Evolutionary conservation across 2,797 vertebrate genomes (phyloP).

Genomic region (Melopsittacus undulatus): DNA sequence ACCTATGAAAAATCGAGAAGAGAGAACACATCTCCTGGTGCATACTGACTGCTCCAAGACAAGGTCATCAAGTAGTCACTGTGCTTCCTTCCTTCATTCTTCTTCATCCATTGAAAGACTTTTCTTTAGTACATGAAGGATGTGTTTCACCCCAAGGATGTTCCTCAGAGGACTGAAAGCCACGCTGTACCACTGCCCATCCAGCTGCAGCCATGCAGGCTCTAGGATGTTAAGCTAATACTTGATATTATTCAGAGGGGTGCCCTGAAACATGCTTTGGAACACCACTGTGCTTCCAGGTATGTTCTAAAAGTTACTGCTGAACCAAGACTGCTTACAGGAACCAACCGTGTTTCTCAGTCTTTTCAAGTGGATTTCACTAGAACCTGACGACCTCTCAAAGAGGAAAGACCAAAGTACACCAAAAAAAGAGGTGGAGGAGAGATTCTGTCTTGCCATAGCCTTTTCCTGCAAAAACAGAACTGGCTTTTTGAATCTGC

Average conservation of each 20-base stretch:
- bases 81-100: not conserved
- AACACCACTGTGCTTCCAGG: not conserved
- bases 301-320: not conserved
- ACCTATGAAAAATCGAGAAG: not conserved
- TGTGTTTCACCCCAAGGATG: not conserved
- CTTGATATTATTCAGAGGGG: not conserved
- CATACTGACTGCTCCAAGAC: not conserved
- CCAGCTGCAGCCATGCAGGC: not conserved
- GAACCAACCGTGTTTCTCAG: not conserved
- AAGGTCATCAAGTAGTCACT: not conserved
- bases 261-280: not conserved
- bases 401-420: slow-evolving; percentile 3
- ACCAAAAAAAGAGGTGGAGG: not conserved
- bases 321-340: not conserved
- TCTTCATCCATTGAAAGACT: not conserved
- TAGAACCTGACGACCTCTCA: not conserved
- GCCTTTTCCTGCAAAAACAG: slow-evolving; percentile 5
- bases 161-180: not conserved
- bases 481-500: not conserved
- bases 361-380: not conserved
- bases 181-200: not conserved
- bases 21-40: not conserved
- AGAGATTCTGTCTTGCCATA: not conserved
- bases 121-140: not conserved
- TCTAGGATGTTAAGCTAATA: not conserved